These are phyloP conservation scores for Heliconius eleuchia DNA, from an alignment of 1,140 invertebrate genomes.

Conservation along the genomic window DNA sequence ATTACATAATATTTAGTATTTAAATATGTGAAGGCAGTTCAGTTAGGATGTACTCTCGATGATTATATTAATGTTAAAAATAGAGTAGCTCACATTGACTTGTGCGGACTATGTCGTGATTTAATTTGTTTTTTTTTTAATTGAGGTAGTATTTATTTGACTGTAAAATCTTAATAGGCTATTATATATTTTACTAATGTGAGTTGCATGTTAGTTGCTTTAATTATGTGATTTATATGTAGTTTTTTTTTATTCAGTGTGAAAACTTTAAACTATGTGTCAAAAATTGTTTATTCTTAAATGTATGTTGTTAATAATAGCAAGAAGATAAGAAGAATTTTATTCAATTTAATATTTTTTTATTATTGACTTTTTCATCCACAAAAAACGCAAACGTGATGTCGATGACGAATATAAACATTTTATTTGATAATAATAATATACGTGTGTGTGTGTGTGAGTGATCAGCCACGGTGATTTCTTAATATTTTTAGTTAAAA, in stretches of 20 bases:
- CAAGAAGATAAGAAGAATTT: too few species aligned
- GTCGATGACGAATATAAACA: neutral
- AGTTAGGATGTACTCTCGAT: neutral
- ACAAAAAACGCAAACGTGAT: neutral
- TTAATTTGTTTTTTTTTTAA: neutral
- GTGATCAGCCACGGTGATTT: neutral
- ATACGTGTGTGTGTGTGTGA: neutral
- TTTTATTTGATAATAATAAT: neutral
- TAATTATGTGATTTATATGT: too few species aligned
- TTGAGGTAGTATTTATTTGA: neutral
- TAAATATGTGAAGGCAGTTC: neutral
- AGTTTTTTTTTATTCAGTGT: too few species aligned
- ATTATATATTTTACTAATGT: too few species aligned
- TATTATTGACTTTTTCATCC: too few species aligned
- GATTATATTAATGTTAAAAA: neutral
- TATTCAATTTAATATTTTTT: too few species aligned
- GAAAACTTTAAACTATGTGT: too few species aligned
- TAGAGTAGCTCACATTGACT: conserved; percentile 3
- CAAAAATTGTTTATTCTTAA: neutral
- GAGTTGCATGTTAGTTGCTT: too few species aligned
- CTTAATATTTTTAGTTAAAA: neutral
- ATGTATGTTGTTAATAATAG: too few species aligned
- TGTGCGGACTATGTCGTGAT: neutral
- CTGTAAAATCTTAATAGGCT: too few species aligned
- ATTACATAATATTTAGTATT: neutral